Evolutionary conservation across 92 coral and sea anemone genomes (phyloP).

Genomic region (Galaxea fascicularis): DNA sequence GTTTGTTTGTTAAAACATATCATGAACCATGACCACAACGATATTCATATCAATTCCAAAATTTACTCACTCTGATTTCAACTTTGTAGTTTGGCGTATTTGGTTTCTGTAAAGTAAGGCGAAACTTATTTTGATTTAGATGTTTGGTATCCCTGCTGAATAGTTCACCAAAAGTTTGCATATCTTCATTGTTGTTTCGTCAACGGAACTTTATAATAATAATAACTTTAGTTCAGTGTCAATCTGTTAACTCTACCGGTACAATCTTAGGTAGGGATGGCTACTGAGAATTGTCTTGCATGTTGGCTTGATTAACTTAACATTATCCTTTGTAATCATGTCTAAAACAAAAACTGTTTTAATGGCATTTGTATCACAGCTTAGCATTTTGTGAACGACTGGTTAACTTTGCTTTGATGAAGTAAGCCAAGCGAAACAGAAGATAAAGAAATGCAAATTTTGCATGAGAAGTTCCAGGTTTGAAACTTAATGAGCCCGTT

Average conservation of each 20-base stretch:
- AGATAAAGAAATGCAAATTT: slow-evolving; percentile 41
- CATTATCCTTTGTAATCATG: background rate
- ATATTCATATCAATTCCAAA: background rate
- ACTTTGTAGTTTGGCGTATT: background rate
- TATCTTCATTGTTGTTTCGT: slow-evolving; percentile 3
- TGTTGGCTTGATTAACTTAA: background rate
- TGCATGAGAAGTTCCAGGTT: slow-evolving; percentile 48
- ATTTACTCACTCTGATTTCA: background rate
- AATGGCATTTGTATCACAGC: background rate
- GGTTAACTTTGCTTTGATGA: background rate
- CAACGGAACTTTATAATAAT: background rate
- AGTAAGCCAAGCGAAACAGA: slow-evolving; percentile 19
- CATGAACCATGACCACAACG: background rate
- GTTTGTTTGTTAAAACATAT: background rate
- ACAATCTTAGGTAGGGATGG: background rate
- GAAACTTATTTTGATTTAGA: background rate
- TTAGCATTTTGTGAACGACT: background rate
- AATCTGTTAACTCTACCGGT: slow-evolving; percentile 11
- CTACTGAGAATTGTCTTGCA: background rate
- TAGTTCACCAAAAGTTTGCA: background rate
- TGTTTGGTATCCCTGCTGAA: background rate
- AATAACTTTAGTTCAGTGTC: too few species aligned
- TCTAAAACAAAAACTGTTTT: background rate
- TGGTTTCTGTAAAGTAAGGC: background rate
- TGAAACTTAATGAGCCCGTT: slow-evolving; percentile 7